phyloP scores from a whole-genome alignment of 35 echinoderm and acorn worm species.

The Ophioderma brevispina region DNA sequence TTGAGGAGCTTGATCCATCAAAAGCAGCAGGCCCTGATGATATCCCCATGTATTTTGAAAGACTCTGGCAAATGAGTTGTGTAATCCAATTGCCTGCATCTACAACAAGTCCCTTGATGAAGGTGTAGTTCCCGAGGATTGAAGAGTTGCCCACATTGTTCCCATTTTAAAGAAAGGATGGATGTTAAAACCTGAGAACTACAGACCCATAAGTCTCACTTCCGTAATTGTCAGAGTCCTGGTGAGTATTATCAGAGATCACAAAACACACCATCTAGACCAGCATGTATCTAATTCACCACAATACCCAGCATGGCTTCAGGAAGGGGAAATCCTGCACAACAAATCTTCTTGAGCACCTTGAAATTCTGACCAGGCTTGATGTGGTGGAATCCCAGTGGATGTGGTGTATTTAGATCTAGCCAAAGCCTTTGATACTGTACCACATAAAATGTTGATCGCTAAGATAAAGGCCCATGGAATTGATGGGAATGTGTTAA shows the following conservation, averaged over 20 bases:
- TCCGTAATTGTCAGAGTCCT: neutral
- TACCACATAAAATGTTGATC: neutral
- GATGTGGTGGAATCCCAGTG: neutral
- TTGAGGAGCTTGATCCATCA: neutral
- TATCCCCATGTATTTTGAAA: neutral
- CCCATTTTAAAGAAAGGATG: neutral
- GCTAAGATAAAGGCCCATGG: neutral
- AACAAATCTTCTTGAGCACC: too few species aligned
- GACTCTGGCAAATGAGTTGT: neutral
- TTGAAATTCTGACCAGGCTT: neutral
- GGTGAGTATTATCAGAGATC: neutral
- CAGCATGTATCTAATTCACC: neutral
- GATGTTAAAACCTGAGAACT: neutral
- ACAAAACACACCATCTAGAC: neutral
- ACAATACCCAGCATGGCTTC: too few species aligned
- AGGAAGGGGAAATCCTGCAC: too few species aligned
- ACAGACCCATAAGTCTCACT: too few species aligned
- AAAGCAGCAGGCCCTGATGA: constrained; percentile 3
- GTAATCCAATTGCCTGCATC: neutral
- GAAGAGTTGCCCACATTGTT: too few species aligned
- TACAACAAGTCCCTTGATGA: neutral
- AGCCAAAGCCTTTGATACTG: neutral
- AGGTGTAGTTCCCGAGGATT: neutral
- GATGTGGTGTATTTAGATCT: constrained; percentile 11
- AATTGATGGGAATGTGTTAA: too few species aligned